Evolutionary conservation across 2,888 invertebrate species (phyloP).

Genomic region (Mythimna lalbum): DNA sequence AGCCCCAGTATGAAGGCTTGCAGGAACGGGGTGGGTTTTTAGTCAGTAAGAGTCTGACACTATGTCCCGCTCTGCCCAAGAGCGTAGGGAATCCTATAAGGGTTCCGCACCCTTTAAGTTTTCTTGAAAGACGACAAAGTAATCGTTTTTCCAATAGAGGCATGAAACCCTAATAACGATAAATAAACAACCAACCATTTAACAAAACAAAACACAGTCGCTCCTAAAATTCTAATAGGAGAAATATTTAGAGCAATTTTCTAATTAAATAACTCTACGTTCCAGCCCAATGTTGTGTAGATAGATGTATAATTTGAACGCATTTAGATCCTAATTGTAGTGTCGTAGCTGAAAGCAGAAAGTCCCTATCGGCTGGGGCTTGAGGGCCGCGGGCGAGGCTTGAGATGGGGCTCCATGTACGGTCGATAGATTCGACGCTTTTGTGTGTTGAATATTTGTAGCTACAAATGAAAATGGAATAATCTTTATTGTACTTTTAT

Average conservation of each 20-base stretch:
- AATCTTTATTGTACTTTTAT: too few relatives aligned
- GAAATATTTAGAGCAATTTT: constrained; percentile 44
- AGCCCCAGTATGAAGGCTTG: too few relatives aligned
- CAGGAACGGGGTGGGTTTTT: too few relatives aligned
- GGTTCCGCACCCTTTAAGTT: too few relatives aligned
- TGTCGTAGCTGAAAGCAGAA: constrained; percentile 35
- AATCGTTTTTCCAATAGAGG: too few relatives aligned
- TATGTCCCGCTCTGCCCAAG: too few relatives aligned
- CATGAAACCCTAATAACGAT: not conserved
- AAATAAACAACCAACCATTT: constrained; percentile 2
- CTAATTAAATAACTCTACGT: constrained; percentile 24
- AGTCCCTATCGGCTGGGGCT: constrained; percentile 32
- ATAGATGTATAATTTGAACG: constrained; percentile 46
- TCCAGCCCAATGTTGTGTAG: constrained; percentile 9
- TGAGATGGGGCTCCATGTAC: constrained; percentile 25
- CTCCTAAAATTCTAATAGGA: constrained; percentile 24
- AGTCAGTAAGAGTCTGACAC: too few relatives aligned
- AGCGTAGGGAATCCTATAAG: too few relatives aligned
- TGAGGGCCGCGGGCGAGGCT: constrained; percentile 47
- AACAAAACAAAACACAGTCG: constrained; percentile 19
- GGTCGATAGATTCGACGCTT: constrained; percentile 29
- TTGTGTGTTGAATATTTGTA: too few relatives aligned
- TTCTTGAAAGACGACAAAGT: too few relatives aligned
- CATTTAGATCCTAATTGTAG: constrained; percentile 67
- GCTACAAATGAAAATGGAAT: too few relatives aligned